A percentile compares a stretch with the other conserved stretches of the same genome.
Evolutionary conservation across 2,797 vertebrate genomes (phyloP).

Genomic region (Trichosurus vulpecula): DNA sequence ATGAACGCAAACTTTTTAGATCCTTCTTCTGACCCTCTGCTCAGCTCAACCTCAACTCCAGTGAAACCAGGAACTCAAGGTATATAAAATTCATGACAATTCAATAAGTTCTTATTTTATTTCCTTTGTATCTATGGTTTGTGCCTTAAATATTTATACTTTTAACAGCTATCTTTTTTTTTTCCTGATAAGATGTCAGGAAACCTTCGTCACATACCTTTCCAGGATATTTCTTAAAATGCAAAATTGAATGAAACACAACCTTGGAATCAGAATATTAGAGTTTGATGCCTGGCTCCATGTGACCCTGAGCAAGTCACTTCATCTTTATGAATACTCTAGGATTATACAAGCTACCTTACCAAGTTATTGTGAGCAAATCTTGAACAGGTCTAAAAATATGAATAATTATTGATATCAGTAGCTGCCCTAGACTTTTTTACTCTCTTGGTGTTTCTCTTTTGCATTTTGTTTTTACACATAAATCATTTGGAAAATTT

Average conservation of each 20-base stretch:
- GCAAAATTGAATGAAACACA: not conserved
- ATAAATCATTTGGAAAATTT: not conserved
- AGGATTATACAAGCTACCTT: not conserved
- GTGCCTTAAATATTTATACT: not conserved
- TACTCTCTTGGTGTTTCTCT: not conserved
- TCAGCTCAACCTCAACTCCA: constrained; percentile 86
- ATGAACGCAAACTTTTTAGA: constrained; percentile 86
- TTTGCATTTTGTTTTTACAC: not conserved
- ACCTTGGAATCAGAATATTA: not conserved
- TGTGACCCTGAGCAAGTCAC: too few relatives aligned
- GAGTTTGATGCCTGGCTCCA: too few relatives aligned
- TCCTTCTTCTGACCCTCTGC: constrained; percentile 89
- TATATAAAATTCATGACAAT: constrained; percentile 80
- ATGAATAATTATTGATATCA: not conserved
- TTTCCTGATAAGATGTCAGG: not conserved
- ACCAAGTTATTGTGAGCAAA: not conserved
- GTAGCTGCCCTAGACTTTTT: not conserved
- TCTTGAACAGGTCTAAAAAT: not conserved
- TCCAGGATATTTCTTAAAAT: not conserved
- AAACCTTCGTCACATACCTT: not conserved
- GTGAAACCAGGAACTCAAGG: constrained; percentile 89
- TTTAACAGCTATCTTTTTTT: not conserved
- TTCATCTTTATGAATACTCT: too few relatives aligned
- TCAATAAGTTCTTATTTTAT: not conserved
- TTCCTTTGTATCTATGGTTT: not conserved